Base-by-base conservation (phyloP, 2,888 invertebrate species). In the Chelonus formosanus region DNA sequence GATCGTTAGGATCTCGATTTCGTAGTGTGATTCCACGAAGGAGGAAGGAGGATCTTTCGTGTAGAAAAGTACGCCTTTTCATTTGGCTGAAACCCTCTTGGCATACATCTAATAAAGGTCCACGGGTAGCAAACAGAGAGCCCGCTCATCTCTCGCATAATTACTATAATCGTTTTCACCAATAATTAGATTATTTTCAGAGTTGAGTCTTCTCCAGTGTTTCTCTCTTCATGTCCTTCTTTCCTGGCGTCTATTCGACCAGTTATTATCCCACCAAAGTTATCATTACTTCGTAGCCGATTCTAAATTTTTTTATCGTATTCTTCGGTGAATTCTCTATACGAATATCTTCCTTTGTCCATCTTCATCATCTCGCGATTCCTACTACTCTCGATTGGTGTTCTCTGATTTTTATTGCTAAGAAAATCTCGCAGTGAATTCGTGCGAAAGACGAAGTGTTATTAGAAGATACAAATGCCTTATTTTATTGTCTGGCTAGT, bases 101-200 rank as follows among this genome's bases (percentile, higher is more conserved):
- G 69, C 53, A 43, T 65, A 66, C 66, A 65, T 65, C 70, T 70
- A 72, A 68, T 70, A 68, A 63, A 67, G 67, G 70, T 69, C 63
- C 67, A 47, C 53, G 58, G 32, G 63, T 59, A 70, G 45, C 67
- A 65, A 69, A 69, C 65, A 60, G 50, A 65, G 52, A 58, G 68
- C 62, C 70, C 54, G 63, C 63, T 66, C 72, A 61, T 70, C 74
- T 75, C 63, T 47, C 67, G 68, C 68, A 75, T 82, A 83, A 84
- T 84, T 80, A 84, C 84, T 83, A 83, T 83, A 82, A 83, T 83
- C 81, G 81, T 79, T 80, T 78, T 76, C 80, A 78, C 76, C 78
- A 80, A 83, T 84, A 84, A 84, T 83, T 84, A 83, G 84, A 84
- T 82, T 83, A 84, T 80, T 80, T 78, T 79, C 78, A 78, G 47